Evolutionary conservation across 2,797 vertebrate genomes (phyloP), one percentile per base, ranked within the genome.

Genomic region (Acipenser ruthenus): DNA sequence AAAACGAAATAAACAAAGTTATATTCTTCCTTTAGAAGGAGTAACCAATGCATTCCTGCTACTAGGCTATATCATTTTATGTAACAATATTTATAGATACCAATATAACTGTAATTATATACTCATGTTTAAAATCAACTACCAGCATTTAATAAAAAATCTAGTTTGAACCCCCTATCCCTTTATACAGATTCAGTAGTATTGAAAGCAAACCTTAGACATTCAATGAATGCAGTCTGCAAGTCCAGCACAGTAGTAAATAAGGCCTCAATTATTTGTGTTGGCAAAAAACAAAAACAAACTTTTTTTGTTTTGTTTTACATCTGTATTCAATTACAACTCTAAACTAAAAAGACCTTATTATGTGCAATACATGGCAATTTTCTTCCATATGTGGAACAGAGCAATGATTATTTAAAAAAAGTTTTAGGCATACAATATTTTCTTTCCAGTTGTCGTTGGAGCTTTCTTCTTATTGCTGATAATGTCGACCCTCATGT

Each of bases 171-270:
- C 37, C 81, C 83, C 81, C 80, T 82, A 81, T 88, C 75, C 83
- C 83, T 87, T 90, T 92, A 89, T 87, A 93, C 86, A 93, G 86
- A 92, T 87, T 97, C 96, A 99, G 95, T 97, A 98, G 95, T 96
- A 94, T 91, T 89, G 87, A 81, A 79, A 74, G 84, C 72, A 75
- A 69, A 65, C 73, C 64, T 75, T 64, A 78, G 73, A 80, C 73
- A 78, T 74, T 78, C 68, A 64, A 67, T 68, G 72, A 78, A 74
- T 13, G 66, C 64, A 37, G 37, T 37, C 37, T 37, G 37, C 37
- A 37, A 85, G 80, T 92, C 87, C 93, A 37, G 91, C 88, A 88
- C 91, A 92, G 88, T 89, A 95, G 90, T 90, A 89, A 89, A 87
- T 95, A 97, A 98, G 95, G 96, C 96, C 93, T 92, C 93, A 11